phyloP scores from a whole-genome alignment of 2,888 invertebrate genomes.

The Campopleginae sp. region DNA sequence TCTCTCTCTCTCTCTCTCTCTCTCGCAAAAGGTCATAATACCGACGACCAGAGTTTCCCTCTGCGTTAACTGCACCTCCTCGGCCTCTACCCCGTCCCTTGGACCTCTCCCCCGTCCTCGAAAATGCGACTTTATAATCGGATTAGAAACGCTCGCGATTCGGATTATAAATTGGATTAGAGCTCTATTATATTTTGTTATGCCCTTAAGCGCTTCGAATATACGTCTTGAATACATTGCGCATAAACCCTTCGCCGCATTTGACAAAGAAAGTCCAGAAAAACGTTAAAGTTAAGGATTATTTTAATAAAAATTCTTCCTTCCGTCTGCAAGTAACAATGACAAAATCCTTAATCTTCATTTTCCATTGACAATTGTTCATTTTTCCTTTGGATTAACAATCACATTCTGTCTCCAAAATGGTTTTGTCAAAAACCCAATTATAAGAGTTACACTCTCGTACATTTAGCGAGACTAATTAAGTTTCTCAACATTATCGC shows the following conservation, averaged over 20 bases:
- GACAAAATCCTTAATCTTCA: background rate
- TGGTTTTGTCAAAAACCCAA: too few species aligned
- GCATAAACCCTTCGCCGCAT: conserved; percentile 34
- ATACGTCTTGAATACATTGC: conserved; percentile 32
- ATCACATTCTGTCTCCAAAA: too few species aligned
- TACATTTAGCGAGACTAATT: background rate
- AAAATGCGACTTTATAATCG: conserved; percentile 78
- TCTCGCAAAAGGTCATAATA: conserved; percentile 42
- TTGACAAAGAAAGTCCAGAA: conserved; percentile 20
- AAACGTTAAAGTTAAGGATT: conserved; percentile 24
- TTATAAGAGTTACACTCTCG: too few species aligned
- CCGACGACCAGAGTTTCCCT: conserved; percentile 29
- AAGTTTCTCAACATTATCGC: background rate
- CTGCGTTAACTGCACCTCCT: conserved; percentile 8
- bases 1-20: background rate
- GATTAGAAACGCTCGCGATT: conserved; percentile 76
- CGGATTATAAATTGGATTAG: conserved; percentile 80
- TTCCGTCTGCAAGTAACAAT: background rate
- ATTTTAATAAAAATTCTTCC: background rate
- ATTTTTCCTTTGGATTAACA: too few species aligned
- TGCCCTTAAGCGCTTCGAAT: conserved; percentile 73
- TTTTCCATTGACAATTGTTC: background rate
- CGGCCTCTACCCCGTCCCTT: background rate
- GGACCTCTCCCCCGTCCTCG: conserved; percentile 53
- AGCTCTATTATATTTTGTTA: conserved; percentile 71